A percentile compares a stretch with the other conserved stretches of the same genome.
These are phyloP conservation scores for Aphelocoma californica DNA, from an alignment of 2,797 vertebrate genomes.

Conservation along the genomic window DNA sequence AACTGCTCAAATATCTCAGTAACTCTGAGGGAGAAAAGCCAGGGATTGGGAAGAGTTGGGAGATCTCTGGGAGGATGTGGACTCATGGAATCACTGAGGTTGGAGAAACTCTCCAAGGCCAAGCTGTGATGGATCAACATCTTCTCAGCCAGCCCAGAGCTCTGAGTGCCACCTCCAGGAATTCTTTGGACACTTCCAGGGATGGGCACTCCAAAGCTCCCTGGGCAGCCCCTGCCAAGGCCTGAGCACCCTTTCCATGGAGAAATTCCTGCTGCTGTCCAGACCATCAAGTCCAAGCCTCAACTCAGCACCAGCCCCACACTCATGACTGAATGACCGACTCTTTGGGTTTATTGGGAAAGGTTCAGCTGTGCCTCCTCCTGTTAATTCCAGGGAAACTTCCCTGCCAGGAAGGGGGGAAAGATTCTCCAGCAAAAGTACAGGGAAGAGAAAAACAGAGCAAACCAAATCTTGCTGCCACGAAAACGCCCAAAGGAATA, in stretches of 20 bases:
- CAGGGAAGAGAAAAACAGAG: neutral
- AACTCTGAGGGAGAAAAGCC: neutral
- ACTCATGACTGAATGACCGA: neutral
- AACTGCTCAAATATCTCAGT: neutral
- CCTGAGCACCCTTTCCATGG: neutral
- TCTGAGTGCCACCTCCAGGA: neutral
- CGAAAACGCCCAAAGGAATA: neutral
- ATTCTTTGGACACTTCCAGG: neutral
- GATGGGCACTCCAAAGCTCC: neutral
- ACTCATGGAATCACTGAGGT: neutral
- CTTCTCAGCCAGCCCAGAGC: neutral
- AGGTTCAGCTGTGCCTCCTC: neutral
- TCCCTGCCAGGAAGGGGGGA: neutral
- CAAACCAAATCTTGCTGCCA: neutral
- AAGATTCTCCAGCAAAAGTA: neutral
- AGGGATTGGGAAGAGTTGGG: neutral
- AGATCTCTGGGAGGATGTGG: neutral
- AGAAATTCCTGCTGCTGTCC: neutral
- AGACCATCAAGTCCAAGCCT: neutral
- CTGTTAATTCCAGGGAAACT: neutral
- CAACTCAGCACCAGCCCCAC: neutral
- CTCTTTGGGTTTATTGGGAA: neutral
- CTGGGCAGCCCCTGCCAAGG: neutral
- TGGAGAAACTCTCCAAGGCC: neutral
- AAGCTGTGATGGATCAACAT: neutral